These are phyloP conservation scores for Calephelis perditalis DNA, from an alignment of 2,888 invertebrate genomes.

Conservation along the genomic window DNA sequence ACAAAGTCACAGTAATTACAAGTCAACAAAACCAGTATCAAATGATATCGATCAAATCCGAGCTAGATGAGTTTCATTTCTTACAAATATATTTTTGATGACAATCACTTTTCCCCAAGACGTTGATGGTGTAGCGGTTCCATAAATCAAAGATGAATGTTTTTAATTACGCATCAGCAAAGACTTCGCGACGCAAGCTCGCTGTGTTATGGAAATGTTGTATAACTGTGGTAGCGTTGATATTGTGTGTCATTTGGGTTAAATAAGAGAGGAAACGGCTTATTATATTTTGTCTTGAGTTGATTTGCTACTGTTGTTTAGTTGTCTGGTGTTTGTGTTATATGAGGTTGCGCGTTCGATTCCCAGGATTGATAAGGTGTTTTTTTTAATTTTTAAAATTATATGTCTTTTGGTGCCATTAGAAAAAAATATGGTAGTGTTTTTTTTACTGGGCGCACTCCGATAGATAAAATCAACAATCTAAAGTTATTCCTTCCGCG, in stretches of 20 bases:
- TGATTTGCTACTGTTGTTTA: too few species aligned
- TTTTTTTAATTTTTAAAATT: too few species aligned
- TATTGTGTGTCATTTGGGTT: constrained; percentile 45
- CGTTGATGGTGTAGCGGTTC: constrained; percentile 33
- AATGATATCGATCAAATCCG: neutral
- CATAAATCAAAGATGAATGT: constrained; percentile 34
- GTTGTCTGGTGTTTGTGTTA: too few species aligned
- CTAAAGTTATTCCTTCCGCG: too few species aligned
- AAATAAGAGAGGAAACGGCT: constrained; percentile 37
- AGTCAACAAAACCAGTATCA: too few species aligned
- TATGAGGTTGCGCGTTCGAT: too few species aligned
- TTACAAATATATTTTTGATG: constrained; percentile 55
- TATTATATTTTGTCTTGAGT: neutral
- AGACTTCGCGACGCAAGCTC: constrained; percentile 31
- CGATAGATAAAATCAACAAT: too few species aligned
- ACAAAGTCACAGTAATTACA: too few species aligned
- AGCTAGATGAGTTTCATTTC: constrained; percentile 29
- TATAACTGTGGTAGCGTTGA: constrained; percentile 62
- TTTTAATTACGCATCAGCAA: constrained; percentile 38
- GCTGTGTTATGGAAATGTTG: constrained; percentile 59
- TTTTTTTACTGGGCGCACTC: too few species aligned
- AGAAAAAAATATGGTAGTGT: too few species aligned
- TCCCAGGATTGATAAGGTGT: too few species aligned
- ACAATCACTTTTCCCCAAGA: constrained; percentile 32
- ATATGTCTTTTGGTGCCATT: too few species aligned